phyloP scores from a whole-genome alignment of 2,113 vertebrate species.

The Heterochromis multidens region DNA sequence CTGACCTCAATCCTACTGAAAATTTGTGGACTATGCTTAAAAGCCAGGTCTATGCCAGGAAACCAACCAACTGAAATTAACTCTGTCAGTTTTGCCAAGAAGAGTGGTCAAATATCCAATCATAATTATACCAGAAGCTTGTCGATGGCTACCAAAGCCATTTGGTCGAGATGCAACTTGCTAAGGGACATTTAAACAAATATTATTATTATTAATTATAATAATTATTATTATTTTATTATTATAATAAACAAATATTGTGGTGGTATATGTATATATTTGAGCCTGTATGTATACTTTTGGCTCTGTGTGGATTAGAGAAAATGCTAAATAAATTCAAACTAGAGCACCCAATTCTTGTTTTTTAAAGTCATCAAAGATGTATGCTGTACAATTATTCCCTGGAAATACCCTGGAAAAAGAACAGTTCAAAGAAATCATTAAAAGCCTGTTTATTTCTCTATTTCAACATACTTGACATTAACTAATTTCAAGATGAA shows the following conservation, averaged over 20 bases:
- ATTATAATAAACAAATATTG: too few species aligned
- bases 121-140: accelerated
- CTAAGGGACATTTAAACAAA: not conserved
- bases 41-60: accelerated
- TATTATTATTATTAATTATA: too few species aligned
- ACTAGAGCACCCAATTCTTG: not conserved
- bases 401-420: not conserved
- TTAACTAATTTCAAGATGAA: not conserved
- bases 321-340: not conserved
- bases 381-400: not conserved
- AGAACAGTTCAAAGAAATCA: accelerated
- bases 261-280: not conserved
- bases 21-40: not conserved
- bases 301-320: not conserved
- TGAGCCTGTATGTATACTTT: not conserved
- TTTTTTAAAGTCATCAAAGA: not conserved
- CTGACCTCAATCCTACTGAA: not conserved
- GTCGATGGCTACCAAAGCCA: not conserved
- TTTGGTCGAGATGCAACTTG: not conserved
- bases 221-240: too few species aligned
- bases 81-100: accelerated
- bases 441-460: not conserved
- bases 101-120: not conserved
- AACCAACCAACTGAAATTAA: not conserved
- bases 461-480: not conserved